Base-by-base conservation (phyloP, 1,140 invertebrate species). In the Sarcophaga peregrina region DNA sequence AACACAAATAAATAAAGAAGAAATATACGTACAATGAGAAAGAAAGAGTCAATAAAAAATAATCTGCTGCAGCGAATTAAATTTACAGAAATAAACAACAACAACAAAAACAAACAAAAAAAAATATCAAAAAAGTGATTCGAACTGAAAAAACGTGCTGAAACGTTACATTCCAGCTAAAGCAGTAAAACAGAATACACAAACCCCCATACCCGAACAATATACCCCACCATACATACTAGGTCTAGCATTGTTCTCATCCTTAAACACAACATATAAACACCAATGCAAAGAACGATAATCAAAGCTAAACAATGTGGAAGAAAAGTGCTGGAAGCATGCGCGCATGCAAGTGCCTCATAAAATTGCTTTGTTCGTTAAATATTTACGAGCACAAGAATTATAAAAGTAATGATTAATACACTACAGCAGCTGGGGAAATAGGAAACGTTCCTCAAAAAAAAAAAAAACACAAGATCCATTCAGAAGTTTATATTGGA, bases 261-360 rank as follows among this genome's bases (percentile, higher is more conserved):
- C 25, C 25, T 37, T 37, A 37, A 37, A 4, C 25, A 37, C 1
- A 1, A 37, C 4, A 37, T 37, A 37, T 37, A 4, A 37, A 37
- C 25, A 37, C 25, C 1, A 37, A 1, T 2, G 1, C 25, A 37
- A 37, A 4, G 5, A 58, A n/a, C 13, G 54, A 58, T n/a, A 58
- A 13, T 58, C 17, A 68, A 68, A 68, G 20, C 62, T 68, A 68
- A 68, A 68, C 62, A 68, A 68, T 68, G n/a, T n/a, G 20, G 62
- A 68, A 68, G 3, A 20, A 68, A 68, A 68, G 17, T 68, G 20
- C 17, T 10, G n/a, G 20, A 20, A 68, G 62, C 62, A 68, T 68
- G 62, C 62, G 62, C 62, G 62, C 62, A 20, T 68, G 62, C 17
- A 68, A 68, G 62, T 68, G 62, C n/a, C 54, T 68, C 62, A 68